These are phyloP conservation scores for Peromyscus eremicus DNA, from an alignment of 2,797 vertebrate species.

Conservation along the genomic window DNA sequence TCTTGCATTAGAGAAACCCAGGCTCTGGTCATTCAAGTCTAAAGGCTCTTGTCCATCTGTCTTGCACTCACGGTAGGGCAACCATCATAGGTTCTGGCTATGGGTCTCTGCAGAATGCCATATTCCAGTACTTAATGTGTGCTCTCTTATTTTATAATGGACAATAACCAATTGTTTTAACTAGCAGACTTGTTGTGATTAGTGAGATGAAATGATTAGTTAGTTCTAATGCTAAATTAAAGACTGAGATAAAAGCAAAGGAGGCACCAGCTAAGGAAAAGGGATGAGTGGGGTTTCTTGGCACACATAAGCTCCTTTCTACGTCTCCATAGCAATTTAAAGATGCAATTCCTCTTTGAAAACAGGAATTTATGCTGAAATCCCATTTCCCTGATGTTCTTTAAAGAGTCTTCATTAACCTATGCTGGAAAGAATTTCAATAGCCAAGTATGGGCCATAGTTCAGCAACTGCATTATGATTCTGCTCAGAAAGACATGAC, in stretches of 20 bases:
- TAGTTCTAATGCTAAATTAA: constrained; percentile 9
- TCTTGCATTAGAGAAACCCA: constrained; percentile 43
- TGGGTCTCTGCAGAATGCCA: not conserved
- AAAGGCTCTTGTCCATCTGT: not conserved
- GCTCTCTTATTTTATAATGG: not conserved
- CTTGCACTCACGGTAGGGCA: not conserved
- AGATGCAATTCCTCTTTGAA: constrained; percentile 73
- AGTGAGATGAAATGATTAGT: constrained; percentile 36
- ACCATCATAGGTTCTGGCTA: not conserved
- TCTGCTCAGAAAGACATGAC: not conserved
- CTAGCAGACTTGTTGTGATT: not conserved
- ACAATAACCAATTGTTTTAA: not conserved
- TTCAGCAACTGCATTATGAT: not conserved
- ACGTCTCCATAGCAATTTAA: constrained; percentile 62
- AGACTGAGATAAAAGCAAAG: not conserved
- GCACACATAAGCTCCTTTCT: constrained; percentile 60
- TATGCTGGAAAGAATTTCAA: not conserved
- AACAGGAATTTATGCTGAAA: constrained; percentile 70
- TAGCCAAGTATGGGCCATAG: not conserved
- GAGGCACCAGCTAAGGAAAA: not conserved
- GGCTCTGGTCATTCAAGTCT: not conserved
- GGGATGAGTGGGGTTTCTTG: not conserved
- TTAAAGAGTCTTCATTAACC: constrained; percentile 65
- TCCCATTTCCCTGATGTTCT: constrained; percentile 69
- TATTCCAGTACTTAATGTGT: not conserved